phyloP scores from a whole-genome alignment of 2,113 vertebrate species.

The Ochotona princeps region DNA sequence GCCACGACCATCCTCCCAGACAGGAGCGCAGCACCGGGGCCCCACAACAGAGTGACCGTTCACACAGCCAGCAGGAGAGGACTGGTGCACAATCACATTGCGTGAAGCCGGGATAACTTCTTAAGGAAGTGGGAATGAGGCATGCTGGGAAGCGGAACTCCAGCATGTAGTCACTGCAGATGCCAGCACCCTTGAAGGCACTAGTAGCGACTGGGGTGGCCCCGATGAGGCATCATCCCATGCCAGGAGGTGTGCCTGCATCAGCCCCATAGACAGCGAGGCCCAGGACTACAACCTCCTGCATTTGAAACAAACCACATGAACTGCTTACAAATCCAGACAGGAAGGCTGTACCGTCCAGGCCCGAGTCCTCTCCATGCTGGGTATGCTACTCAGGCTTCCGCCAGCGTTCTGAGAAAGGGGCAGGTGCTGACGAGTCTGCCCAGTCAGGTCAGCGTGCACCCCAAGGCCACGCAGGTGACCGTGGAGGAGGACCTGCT shows the following conservation, averaged over 20 bases:
- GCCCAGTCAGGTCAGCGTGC: neutral
- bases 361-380: neutral
- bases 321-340: no score
- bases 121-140: neutral
- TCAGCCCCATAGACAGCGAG: neutral
- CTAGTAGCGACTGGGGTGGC: neutral
- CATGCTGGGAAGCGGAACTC: neutral
- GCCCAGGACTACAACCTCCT: no score
- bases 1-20: conserved; percentile 47
- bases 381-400: neutral
- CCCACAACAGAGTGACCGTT: neutral
- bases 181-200: neutral
- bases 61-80: neutral
- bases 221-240: no score
- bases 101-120: no score
- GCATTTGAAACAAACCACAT: no score
- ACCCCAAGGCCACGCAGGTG: neutral
- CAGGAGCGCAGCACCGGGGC: neutral
- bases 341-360: no score
- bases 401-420: neutral
- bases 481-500: neutral
- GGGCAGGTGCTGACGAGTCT: neutral
- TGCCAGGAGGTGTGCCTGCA: neutral
- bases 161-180: neutral
- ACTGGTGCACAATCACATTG: no score